These are phyloP conservation scores for Virgularia gustaviana DNA, from an alignment of 92 coral and sea anemone genomes.

Conservation along the genomic window DNA sequence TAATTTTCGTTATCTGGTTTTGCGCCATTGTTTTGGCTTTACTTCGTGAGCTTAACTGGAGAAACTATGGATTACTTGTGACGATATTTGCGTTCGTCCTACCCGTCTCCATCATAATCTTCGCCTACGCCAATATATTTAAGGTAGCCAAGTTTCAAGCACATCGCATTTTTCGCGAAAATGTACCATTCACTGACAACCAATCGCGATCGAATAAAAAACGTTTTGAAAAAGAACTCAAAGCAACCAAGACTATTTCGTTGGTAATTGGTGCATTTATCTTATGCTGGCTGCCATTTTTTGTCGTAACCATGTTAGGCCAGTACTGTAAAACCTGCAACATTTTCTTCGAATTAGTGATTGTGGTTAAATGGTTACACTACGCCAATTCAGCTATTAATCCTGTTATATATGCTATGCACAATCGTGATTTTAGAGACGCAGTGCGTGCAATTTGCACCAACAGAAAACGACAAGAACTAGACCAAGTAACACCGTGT, in stretches of 20 bases:
- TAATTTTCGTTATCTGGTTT: constrained; percentile 1
- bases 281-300: constrained; percentile 9
- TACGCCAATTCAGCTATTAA: constrained; percentile 13
- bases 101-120: constrained; percentile 7
- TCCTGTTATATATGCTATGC: constrained; percentile 19
- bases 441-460: constrained; percentile 2
- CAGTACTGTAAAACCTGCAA: constrained; percentile 6
- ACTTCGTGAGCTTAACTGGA: constrained; percentile 2
- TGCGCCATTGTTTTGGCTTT: neutral
- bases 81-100: constrained; percentile 12
- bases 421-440: constrained; percentile 23
- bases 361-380: constrained; percentile 14
- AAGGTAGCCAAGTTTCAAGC: constrained; percentile 16
- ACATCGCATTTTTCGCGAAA: constrained; percentile 20
- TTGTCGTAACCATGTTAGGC: neutral
- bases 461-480: constrained; percentile 1
- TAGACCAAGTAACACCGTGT: too few relatives aligned
- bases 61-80: neutral
- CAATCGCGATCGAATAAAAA: constrained; percentile 3
- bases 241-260: constrained; percentile 27
- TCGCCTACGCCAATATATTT: constrained; percentile 20
- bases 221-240: constrained; percentile 22
- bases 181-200: neutral
- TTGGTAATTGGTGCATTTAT: constrained; percentile 14
- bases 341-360: constrained; percentile 12